These are phyloP conservation scores for Collichthys lucidus DNA, from an alignment of 2,113 vertebrate genomes.

Conservation along the genomic window DNA sequence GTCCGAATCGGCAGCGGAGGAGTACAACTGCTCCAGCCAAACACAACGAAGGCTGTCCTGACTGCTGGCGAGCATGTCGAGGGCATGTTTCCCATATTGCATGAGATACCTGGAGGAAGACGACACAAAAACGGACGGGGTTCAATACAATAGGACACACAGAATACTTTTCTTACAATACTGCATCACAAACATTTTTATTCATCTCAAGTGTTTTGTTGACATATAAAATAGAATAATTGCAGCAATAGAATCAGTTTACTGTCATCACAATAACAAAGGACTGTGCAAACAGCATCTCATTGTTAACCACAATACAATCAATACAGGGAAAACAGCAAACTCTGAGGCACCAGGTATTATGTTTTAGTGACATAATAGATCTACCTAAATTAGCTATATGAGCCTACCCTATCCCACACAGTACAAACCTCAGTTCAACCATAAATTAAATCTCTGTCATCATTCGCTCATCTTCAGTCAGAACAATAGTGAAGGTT, in stretches of 20 bases:
- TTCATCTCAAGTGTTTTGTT: slow-evolving; percentile 8
- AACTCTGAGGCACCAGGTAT: neutral
- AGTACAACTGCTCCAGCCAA: slow-evolving; percentile 91
- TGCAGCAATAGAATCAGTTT: slow-evolving; percentile 14
- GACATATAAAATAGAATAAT: slow-evolving; percentile 14
- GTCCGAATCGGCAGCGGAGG: slow-evolving; percentile 70
- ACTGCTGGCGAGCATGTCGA: slow-evolving; percentile 94
- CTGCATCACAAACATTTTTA: slow-evolving; percentile 1
- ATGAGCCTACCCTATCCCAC: neutral
- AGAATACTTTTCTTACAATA: neutral
- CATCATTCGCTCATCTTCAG: slow-evolving; percentile 1
- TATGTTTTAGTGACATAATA: neutral
- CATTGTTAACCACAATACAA: neutral
- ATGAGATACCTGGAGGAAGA: slow-evolving; percentile 87
- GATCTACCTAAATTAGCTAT: neutral
- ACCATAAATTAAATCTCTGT: slow-evolving; percentile 8
- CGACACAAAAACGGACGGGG: neutral
- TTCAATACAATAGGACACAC: neutral
- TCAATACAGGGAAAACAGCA: slow-evolving; percentile 12
- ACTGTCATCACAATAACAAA: slow-evolving; percentile 3
- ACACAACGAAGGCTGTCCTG: slow-evolving; percentile 93
- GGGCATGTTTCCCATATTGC: slow-evolving; percentile 93
- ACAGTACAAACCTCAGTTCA: neutral
- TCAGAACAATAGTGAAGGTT: neutral
- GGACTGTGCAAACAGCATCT: neutral